These are phyloP conservation scores for Sebastes jordani DNA, from an alignment of 2,797 vertebrate genomes.

Conservation along the genomic window DNA sequence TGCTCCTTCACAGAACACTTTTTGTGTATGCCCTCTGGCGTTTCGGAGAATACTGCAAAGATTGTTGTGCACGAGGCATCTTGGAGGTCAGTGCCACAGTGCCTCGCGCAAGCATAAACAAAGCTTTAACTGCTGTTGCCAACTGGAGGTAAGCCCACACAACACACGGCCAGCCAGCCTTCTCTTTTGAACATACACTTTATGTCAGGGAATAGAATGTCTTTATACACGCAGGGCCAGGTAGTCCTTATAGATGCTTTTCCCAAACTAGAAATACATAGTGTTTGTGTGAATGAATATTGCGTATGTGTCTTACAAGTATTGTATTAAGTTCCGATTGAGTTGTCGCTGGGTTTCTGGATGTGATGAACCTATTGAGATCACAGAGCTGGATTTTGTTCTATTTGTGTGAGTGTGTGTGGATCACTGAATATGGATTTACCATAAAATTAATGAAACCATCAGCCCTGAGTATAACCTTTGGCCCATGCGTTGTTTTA, in stretches of 20 bases:
- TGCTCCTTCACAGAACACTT: no score
- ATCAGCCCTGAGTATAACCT: background rate
- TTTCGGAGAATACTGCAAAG: no score
- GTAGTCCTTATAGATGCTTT: background rate
- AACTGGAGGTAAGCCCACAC: no score
- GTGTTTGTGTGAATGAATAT: background rate
- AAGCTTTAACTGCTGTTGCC: no score
- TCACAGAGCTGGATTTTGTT: background rate
- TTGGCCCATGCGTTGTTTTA: background rate
- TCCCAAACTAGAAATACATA: background rate
- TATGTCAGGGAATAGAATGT: no score
- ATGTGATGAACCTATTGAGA: background rate
- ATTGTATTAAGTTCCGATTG: background rate
- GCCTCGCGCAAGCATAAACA: no score
- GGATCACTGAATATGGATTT: background rate
- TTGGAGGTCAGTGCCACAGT: no score
- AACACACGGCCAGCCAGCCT: no score
- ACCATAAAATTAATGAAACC: background rate
- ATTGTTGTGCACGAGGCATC: no score
- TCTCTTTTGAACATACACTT: no score
- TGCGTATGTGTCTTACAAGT: background rate
- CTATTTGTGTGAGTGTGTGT: background rate
- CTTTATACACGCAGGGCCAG: background rate
- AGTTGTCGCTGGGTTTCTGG: background rate
- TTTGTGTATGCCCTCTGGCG: no score